These are phyloP conservation scores for Ephydatia muelleri DNA, from an alignment of 37 sponge, comb jelly and placozoan genomes.

Conservation along the genomic window DNA sequence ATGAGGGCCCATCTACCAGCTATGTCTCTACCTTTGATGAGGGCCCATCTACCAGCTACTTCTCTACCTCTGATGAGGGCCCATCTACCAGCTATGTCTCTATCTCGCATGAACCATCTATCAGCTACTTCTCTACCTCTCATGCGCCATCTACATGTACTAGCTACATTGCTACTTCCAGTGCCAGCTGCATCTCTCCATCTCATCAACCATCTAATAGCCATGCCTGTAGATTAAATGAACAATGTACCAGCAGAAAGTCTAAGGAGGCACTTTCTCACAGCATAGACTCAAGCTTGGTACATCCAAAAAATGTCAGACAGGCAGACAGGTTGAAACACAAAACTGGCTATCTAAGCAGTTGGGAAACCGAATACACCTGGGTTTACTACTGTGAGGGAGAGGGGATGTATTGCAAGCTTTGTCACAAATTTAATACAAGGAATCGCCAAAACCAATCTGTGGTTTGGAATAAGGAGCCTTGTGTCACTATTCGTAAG, in stretches of 20 bases:
- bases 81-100: constrained; percentile 1
- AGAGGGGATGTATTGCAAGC: not conserved
- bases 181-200: not conserved
- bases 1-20: too few species aligned
- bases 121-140: too few species aligned
- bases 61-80: not conserved
- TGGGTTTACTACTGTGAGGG: not conserved
- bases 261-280: not conserved
- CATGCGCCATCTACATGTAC: not conserved
- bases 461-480: not conserved
- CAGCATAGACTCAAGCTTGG: not conserved
- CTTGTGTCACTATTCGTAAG: constrained; percentile 12
- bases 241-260: constrained; percentile 1
- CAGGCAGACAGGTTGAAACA: not conserved
- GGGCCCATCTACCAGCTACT: too few species aligned
- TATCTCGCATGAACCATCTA: not conserved
- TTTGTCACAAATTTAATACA: constrained; percentile 1
- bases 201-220: constrained; percentile 1
- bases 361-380: not conserved
- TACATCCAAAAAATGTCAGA: not conserved
- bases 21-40: too few species aligned
- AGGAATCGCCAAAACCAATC: not conserved
- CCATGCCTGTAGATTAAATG: not conserved
- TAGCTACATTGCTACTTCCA: not conserved
- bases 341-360: not conserved